Conservation (phyloP, 2,888 invertebrate genomes). For the Oscheius myriophilus region DNA sequence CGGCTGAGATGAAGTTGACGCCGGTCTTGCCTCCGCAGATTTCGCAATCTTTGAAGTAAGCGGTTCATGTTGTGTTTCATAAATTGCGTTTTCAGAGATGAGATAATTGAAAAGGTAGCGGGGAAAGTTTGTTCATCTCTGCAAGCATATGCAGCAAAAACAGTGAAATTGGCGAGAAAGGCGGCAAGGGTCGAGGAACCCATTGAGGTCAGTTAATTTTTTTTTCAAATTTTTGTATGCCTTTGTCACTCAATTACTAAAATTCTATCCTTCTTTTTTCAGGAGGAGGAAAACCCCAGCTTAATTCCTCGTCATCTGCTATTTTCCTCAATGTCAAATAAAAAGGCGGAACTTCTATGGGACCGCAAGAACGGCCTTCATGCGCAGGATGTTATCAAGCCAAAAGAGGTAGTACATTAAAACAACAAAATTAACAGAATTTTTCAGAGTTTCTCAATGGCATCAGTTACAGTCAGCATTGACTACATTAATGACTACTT, state of each 20-base stretch:
- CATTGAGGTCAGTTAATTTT: not conserved
- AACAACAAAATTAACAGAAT: not conserved
- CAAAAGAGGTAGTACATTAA: slow-evolving; percentile 26
- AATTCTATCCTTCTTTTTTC: not conserved
- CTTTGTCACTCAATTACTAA: not conserved
- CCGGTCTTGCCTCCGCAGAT: slow-evolving; percentile 26
- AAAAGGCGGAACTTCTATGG: slow-evolving; percentile 15
- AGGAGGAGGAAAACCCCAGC: slow-evolving; percentile 8
- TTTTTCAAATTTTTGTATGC: not conserved
- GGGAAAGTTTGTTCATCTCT: slow-evolving; percentile 22
- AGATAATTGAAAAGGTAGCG: slow-evolving; percentile 22
- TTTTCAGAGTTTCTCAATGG: slow-evolving; percentile 17
- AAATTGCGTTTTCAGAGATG: slow-evolving; percentile 12
- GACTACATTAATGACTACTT: slow-evolving; percentile 25
- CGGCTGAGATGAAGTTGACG: slow-evolving; percentile 21
- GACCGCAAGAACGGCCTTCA: slow-evolving; percentile 4
- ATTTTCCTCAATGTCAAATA: slow-evolving; percentile 6
- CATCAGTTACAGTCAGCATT: slow-evolving; percentile 11
- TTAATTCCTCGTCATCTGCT: slow-evolving; percentile 14
- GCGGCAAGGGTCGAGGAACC: slow-evolving; percentile 18
- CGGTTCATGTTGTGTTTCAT: not conserved
- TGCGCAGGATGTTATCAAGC: slow-evolving; percentile 1
- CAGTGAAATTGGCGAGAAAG: slow-evolving; percentile 12
- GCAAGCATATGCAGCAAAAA: slow-evolving; percentile 8
- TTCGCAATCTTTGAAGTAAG: slow-evolving; percentile 18